Evolutionary conservation across 2,113 vertebrate genomes (phyloP).

Genomic region (Bothrops jararaca): DNA sequence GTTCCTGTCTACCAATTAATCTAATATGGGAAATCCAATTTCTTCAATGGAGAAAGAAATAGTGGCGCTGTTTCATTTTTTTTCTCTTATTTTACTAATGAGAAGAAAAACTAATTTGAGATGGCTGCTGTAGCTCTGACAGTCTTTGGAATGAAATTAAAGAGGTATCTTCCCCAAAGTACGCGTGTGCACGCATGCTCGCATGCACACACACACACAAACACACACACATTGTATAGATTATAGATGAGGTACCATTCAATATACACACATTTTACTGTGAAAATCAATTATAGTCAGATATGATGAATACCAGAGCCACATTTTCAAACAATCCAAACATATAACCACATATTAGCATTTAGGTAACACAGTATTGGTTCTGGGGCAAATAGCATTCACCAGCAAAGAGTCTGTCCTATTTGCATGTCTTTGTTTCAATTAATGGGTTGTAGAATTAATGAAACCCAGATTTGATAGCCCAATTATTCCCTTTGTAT

Average conservation of each 20-base stretch:
- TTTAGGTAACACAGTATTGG: not conserved
- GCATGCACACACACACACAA: not conserved
- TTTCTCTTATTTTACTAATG: not conserved
- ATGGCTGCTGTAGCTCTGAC: not conserved
- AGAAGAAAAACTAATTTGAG: not conserved
- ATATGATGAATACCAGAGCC: conserved; percentile 1
- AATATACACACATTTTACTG: conserved; percentile 5
- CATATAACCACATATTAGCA: not conserved
- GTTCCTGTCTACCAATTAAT: not conserved
- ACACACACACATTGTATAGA: not conserved
- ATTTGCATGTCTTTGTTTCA: not conserved
- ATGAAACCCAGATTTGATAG: not conserved
- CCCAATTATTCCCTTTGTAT: conserved; percentile 27
- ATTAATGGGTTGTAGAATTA: not conserved
- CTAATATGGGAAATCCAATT: not conserved
- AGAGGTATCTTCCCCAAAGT: not conserved
- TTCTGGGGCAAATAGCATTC: not conserved
- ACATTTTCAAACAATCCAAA: conserved; percentile 20
- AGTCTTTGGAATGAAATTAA: not conserved
- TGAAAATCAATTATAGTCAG: conserved; percentile 2
- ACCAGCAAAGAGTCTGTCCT: not conserved
- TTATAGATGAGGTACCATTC: not conserved
- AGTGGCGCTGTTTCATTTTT: not conserved
- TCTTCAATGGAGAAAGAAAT: not conserved
- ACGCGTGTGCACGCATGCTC: too few relatives aligned